Conservation (phyloP, 2,888 invertebrate species). For the Drosophila demipolita region DNA sequence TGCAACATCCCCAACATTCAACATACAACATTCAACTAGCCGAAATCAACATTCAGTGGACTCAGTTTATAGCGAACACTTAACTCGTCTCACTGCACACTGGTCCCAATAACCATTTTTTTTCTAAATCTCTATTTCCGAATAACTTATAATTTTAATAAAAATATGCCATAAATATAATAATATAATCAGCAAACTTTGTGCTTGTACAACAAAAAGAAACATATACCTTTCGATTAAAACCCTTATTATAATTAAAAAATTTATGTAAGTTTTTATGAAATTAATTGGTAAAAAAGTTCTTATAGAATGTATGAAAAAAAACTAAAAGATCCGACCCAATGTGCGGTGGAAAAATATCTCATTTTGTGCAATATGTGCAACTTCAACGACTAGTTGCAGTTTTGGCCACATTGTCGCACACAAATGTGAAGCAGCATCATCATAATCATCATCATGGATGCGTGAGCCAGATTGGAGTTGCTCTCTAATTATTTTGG, state of each 20-base stretch:
- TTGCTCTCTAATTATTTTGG: conserved; percentile 63
- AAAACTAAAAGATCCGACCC: neutral
- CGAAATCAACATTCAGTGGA: conserved; percentile 12
- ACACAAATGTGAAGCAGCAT: conserved; percentile 34
- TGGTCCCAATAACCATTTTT: neutral
- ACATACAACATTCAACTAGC: conserved; percentile 19
- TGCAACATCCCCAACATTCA: conserved; percentile 43
- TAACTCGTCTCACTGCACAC: neutral
- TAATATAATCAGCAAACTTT: too few species aligned
- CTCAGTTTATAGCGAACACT: conserved; percentile 40
- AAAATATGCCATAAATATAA: too few species aligned
- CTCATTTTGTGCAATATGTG: conserved; percentile 42
- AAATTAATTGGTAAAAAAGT: too few species aligned
- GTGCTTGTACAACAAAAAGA: too few species aligned
- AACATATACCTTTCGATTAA: too few species aligned
- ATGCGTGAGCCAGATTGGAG: conserved; percentile 68
- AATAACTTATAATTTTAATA: neutral
- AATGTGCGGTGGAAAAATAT: conserved; percentile 23
- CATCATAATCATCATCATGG: conserved; percentile 28
- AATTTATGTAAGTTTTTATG: too few species aligned
- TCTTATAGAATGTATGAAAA: neutral
- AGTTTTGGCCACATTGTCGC: conserved; percentile 39
- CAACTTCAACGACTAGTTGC: conserved; percentile 51
- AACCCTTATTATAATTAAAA: too few species aligned
- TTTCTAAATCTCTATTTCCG: neutral